A percentile compares a stretch with the other conserved stretches of the same genome.
Conservation (phyloP, 2,797 vertebrate species). For the Clarias platycephalus region DNA sequence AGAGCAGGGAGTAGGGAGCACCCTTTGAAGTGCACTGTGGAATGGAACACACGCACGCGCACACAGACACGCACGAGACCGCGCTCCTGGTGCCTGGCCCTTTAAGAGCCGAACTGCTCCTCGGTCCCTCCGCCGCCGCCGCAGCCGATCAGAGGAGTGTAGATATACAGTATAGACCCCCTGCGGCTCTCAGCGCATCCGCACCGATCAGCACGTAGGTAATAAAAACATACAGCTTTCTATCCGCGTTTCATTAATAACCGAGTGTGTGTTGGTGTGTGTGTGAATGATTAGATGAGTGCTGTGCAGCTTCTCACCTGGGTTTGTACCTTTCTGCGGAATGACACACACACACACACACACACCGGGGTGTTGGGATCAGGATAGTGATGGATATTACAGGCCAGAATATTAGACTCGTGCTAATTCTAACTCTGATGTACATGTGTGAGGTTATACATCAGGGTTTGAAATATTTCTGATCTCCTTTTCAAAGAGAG, state of each 20-base stretch:
- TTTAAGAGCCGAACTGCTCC: slow-evolving; percentile 27
- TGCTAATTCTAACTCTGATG: background rate
- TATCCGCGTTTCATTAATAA: background rate
- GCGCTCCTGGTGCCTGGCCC: background rate
- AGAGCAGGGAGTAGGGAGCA: too few relatives aligned
- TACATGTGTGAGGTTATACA: background rate
- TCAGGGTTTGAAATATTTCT: background rate
- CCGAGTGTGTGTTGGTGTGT: background rate
- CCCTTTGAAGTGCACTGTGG: too few relatives aligned
- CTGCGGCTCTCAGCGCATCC: background rate
- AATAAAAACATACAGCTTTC: background rate
- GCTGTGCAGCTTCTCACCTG: background rate
- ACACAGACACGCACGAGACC: background rate
- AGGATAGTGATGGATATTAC: background rate
- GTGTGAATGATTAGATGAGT: background rate
- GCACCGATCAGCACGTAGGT: slow-evolving; percentile 17
- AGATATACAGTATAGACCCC: background rate
- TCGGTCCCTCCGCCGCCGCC: slow-evolving; percentile 4
- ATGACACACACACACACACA: background rate
- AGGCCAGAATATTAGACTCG: background rate
- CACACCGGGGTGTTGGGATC: background rate
- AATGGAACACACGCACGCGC: background rate
- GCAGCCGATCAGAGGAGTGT: background rate
- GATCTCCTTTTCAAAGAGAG: background rate
- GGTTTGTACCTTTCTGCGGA: slow-evolving; percentile 5